These are phyloP conservation scores for Saguinus oedipus DNA, from an alignment of 2,797 vertebrate genomes.

Conservation along the genomic window DNA sequence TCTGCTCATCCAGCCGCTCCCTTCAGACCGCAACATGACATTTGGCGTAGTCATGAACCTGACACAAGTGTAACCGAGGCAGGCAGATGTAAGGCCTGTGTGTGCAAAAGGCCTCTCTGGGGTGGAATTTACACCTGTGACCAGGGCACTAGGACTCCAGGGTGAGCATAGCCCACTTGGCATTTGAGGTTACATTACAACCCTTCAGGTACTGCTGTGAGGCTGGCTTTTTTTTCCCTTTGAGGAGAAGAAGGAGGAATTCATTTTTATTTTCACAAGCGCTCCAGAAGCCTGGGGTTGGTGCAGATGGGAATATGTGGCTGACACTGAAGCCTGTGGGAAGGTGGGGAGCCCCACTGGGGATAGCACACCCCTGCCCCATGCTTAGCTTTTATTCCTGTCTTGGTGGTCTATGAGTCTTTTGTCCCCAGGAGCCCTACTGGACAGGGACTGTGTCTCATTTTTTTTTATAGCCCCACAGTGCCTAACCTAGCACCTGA, in stretches of 20 bases:
- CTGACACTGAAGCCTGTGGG: neutral
- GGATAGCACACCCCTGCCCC: fast-evolving
- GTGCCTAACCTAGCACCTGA: neutral
- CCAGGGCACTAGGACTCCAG: no score
- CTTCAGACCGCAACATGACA: no score
- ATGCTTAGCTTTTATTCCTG: neutral
- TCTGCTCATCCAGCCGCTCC: no score
- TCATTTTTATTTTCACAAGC: neutral
- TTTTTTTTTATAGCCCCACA: neutral
- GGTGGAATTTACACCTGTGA: neutral
- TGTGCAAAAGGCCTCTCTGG: neutral
- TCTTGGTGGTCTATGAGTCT: neutral
- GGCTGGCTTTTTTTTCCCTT: neutral
- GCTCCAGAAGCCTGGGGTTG: neutral
- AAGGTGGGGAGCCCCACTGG: neutral
- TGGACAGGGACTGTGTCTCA: neutral
- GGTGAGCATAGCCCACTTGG: neutral
- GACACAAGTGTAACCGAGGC: neutral
- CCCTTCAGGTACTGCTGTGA: neutral
- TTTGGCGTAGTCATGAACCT: no score
- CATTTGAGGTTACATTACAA: neutral
- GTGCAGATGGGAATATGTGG: neutral
- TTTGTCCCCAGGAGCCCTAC: neutral
- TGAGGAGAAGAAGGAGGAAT: neutral
- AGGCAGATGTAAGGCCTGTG: neutral